Base-by-base conservation (phyloP, 2,797 vertebrate species). In the Sebastes oblongus region DNA sequence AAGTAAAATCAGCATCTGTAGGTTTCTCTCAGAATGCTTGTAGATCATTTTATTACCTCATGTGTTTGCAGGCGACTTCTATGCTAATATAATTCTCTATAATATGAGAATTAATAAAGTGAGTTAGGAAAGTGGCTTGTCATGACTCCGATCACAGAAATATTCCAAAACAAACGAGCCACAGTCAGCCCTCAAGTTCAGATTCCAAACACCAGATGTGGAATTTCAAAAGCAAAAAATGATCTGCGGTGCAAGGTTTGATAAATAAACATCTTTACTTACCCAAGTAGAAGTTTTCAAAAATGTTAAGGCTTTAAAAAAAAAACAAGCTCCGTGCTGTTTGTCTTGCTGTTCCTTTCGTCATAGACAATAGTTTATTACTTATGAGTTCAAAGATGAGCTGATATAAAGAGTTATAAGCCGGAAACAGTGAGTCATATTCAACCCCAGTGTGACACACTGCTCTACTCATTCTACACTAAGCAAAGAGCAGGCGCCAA, bases 221-320 rank as follows among this genome's bases (percentile, higher is more conserved):
- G 1, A 67, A 36, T 36, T 56, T 27, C 20, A 66, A 34, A 1
- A 0, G 22, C 18, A 76, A 36, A 36, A 54, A 74, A n/a, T 0
- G 2, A 79, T 32, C 13, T 46, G 12, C 10, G 46, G 56, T 1
- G 5, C 59, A 32, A 66, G 46, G 1, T 54, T 10, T 72, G 6
- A 80, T 27, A 59, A 71, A 13, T 32, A 18, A 64, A 42, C 6
- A 36, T 27, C 71, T 71, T 50, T 18, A 85, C 92, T 87, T 61
- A 91, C 91, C 75, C 32, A 6, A 34, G 36, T 6, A 27, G 6
- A 75, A 4, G 64, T 18, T 70, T 56, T 46, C 14, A 50, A 20
- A 50, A 65, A 14, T n/a, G 1, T 65, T 16, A 8, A 20, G 7
- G 11, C 24, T 27, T 18, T 20, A 6, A 12, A 18, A 67, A 56